These are phyloP conservation scores for Cyclopterus lumpus DNA, from an alignment of 2,797 vertebrate genomes.

Conservation along the genomic window DNA sequence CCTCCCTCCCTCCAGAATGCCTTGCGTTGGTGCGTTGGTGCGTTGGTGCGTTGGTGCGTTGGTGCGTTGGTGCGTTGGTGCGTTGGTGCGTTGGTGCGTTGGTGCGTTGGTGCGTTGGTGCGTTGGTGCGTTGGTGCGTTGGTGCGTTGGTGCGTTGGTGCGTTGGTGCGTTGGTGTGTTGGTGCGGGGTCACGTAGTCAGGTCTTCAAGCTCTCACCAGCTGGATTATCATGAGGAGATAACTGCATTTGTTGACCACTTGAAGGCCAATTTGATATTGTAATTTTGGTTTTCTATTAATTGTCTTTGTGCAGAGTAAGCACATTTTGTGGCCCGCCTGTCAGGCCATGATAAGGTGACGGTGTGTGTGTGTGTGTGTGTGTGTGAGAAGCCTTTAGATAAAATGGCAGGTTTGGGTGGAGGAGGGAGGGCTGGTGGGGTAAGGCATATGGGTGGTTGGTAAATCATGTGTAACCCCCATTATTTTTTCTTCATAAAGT, in stretches of 20 bases:
- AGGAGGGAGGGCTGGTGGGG: not conserved
- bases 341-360: slow-evolving; percentile 65
- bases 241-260: not conserved
- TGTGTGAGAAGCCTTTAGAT: slow-evolving; percentile 54
- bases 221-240: not conserved
- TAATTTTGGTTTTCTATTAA: not conserved
- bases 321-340: slow-evolving; percentile 12
- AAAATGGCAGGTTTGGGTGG: slow-evolving; percentile 41
- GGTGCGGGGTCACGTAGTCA: not conserved
- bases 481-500: not conserved
- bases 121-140: too few species aligned
- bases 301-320: not conserved
- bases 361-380: slow-evolving; percentile 15
- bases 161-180: too few species aligned
- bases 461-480: slow-evolving; percentile 17
- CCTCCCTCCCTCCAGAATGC: slow-evolving; percentile 64
- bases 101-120: too few species aligned
- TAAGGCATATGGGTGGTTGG: slow-evolving; percentile 5
- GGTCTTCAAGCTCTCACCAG: not conserved
- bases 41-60: too few species aligned
- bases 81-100: too few species aligned
- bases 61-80: too few species aligned
- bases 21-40: slow-evolving; percentile 36
- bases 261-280: not conserved
- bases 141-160: too few species aligned